Base-by-base conservation (phyloP, 1,140 invertebrate genomes). In the Scaptomyza graminum region DNA sequence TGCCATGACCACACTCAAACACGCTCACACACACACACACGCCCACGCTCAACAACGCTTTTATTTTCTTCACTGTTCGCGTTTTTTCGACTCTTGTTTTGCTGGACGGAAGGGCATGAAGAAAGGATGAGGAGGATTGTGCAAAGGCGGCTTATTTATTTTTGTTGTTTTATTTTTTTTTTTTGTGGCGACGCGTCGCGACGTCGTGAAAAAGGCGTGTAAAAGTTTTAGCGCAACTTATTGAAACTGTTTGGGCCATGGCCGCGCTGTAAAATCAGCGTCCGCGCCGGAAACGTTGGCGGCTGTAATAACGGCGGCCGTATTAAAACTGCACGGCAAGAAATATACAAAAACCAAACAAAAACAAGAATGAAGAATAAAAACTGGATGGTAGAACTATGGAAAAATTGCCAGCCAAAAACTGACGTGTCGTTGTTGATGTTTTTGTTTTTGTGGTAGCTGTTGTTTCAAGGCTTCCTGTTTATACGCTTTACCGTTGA, bases 231-330 rank as follows among this genome's bases (percentile, higher is more conserved):
- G 83, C 63, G 47, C 63, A 87, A 87, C 82, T 87, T 87, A 87
- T 87, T 87, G 82, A 77, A 87, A 85, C 81, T 87, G 82, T 87
- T 81, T 85, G 69, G 82, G 82, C 81, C 81, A 87, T 75, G 81
- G 77, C 60, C 74, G 64, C 57, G 69, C 81, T 81, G 82, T 65
- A 85, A 87, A 87, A 85, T 85, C 82, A 87, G 63, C 80, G 80
- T 83, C 63, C 76, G 80, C 61, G 63, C 65, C 77, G 81, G 74
- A 87, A 85, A 81, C 81, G 77, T 74, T 75, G 82, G 71, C 54
- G 65, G 64, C 64, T 67, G 54, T 67, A 60, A 72, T 61, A 50
- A 49, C 22, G 64, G 49, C 31, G 49, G 65, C 57, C 49, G 54
- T 52, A 74, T 76, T 68, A 74, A 69, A 73, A 74, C 54, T 68